phyloP scores from a whole-genome alignment of 2,113 vertebrate species.

The Bubo blakistoni region DNA sequence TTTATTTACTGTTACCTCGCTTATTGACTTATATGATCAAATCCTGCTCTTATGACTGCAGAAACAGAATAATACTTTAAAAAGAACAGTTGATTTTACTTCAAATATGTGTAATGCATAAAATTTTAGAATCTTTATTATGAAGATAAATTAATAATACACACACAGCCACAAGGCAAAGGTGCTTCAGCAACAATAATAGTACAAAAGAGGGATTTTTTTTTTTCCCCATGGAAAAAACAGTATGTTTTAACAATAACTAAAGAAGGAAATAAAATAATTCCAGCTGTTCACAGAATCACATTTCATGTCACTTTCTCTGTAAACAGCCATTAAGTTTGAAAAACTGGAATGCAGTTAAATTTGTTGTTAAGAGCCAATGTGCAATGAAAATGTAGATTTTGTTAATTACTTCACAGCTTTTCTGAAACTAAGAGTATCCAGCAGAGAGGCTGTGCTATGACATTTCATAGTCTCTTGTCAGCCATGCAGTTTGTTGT shows the following conservation, averaged over 20 bases:
- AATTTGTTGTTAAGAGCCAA: background rate
- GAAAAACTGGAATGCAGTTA: background rate
- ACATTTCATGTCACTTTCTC: background rate
- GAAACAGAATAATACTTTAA: background rate
- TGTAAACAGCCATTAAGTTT: background rate
- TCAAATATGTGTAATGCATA: background rate
- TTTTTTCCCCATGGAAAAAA: accelerated
- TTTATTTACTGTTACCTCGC: background rate
- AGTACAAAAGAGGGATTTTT: background rate
- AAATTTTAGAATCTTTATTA: background rate
- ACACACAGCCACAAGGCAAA: background rate
- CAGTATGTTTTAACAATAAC: background rate
- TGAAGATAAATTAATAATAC: background rate
- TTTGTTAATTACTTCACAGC: background rate
- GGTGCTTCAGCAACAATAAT: background rate
- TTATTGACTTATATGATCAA: background rate
- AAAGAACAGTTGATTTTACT: background rate
- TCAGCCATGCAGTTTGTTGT: background rate
- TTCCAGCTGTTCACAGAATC: background rate
- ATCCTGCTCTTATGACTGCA: background rate
- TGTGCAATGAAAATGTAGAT: background rate
- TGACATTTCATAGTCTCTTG: background rate
- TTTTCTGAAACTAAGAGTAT: background rate
- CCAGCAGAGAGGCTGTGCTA: background rate
- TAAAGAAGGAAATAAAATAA: background rate